A percentile compares a stretch with the other conserved stretches of the same genome.
Evolutionary conservation across 2,797 vertebrate genomes (phyloP).

Genomic region (Varecia variegata): DNA sequence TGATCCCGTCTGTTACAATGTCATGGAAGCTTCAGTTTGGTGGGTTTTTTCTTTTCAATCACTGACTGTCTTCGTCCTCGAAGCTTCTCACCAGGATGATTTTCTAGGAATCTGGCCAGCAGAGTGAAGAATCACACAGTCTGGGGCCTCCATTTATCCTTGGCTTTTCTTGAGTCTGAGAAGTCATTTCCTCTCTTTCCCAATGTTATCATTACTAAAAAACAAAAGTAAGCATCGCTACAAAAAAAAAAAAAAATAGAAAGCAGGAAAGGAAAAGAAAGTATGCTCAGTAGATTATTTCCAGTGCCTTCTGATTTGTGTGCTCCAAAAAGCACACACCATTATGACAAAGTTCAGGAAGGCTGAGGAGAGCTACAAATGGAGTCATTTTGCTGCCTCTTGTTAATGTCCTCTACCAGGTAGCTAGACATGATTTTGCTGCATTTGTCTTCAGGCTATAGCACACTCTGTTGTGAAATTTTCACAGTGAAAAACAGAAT

Average conservation of each 20-base stretch:
- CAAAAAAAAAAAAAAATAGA: not conserved
- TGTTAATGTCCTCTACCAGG: not conserved
- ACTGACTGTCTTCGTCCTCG: not conserved
- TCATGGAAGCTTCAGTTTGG: not conserved
- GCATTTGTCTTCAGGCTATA: conserved; percentile 17
- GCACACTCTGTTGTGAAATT: conserved; percentile 19
- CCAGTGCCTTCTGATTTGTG: not conserved
- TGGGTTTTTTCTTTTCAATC: not conserved
- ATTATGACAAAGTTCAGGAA: not conserved
- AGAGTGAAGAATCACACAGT: not conserved
- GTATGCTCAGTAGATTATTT: not conserved
- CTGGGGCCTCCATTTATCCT: not conserved
- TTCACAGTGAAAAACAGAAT: not conserved
- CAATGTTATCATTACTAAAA: not conserved
- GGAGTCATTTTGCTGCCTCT: not conserved
- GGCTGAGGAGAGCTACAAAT: not conserved
- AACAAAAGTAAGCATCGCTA: not conserved
- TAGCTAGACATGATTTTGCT: not conserved
- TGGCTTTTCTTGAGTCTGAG: not conserved
- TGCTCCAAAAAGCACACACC: not conserved
- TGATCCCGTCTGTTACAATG: not conserved
- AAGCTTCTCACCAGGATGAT: not conserved
- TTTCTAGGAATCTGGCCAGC: not conserved
- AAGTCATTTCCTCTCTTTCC: not conserved
- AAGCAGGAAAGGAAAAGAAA: not conserved